A percentile compares a stretch with the other conserved stretches of the same genome.
Evolutionary conservation across 2,888 invertebrate species (phyloP).

Genomic region (Conomelus anceps): DNA sequence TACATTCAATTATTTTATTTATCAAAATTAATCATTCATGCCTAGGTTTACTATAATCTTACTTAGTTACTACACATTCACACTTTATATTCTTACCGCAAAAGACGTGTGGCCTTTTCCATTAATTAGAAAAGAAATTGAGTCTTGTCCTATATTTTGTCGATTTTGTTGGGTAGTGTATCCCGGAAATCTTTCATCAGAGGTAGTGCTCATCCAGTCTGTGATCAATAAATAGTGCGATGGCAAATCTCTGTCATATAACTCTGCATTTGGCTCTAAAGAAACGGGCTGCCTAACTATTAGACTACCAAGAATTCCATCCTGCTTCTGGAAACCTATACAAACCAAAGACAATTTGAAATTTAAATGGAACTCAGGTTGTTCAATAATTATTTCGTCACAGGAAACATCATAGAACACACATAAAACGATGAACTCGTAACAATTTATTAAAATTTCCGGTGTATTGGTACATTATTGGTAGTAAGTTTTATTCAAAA

Average conservation of each 20-base stretch:
- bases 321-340: slow-evolving; percentile 52
- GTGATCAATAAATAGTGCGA: slow-evolving; percentile 40
- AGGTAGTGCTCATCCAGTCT: background rate
- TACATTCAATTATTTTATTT: no score
- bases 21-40: no score
- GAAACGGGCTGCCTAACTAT: slow-evolving; percentile 50
- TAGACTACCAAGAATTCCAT: slow-evolving; percentile 53
- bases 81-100: background rate
- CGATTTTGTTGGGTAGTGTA: slow-evolving; percentile 21
- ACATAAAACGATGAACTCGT: no score
- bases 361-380: no score
- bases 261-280: slow-evolving; percentile 36
- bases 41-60: no score
- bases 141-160: slow-evolving; percentile 40
- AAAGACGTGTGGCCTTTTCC: slow-evolving; percentile 35
- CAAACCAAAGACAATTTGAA: no score
- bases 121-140: slow-evolving; percentile 41
- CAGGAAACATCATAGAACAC: no score
- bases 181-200: background rate
- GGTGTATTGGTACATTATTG: no score
- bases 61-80: no score
- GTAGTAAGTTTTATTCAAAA: no score
- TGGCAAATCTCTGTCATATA: slow-evolving; percentile 47
- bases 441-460: no score
- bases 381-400: no score